Percentiles rank a stretch among this genome's conserved stretches.
phyloP scores from a whole-genome alignment of 2,113 vertebrate species.

The Halichoeres trimaculatus region DNA sequence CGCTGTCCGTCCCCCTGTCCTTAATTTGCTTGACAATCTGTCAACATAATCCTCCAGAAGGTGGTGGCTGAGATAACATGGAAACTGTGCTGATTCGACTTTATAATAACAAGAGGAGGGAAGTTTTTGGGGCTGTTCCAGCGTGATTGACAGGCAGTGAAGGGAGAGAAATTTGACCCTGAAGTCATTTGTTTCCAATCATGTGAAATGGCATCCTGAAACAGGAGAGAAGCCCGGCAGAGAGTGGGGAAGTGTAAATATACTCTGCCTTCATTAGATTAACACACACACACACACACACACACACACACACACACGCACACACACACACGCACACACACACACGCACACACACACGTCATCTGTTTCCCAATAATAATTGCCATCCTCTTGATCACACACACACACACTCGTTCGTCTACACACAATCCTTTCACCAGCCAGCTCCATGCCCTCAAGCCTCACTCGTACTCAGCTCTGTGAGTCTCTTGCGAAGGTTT shows the following conservation, averaged over 20 bases:
- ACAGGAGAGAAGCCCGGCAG: slow-evolving; percentile 61
- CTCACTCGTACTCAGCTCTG: slow-evolving; percentile 53
- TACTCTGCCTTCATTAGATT: slow-evolving; percentile 79
- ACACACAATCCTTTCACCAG: slow-evolving; percentile 28
- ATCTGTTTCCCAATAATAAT: slow-evolving; percentile 59
- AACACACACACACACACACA: slow-evolving; percentile 51
- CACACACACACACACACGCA: slow-evolving; percentile 21
- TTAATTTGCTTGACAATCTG: slow-evolving; percentile 48
- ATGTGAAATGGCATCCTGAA: slow-evolving; percentile 78
- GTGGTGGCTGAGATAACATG: slow-evolving; percentile 65
- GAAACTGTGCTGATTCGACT: slow-evolving; percentile 55
- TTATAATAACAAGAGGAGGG: slow-evolving; percentile 59
- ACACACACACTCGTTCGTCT: slow-evolving; percentile 3
- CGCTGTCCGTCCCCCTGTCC: not conserved
- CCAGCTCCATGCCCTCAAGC: slow-evolving; percentile 57
- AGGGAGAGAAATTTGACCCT: slow-evolving; percentile 71
- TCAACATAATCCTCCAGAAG: slow-evolving; percentile 53
- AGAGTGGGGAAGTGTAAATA: slow-evolving; percentile 70
- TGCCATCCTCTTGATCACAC: slow-evolving; percentile 15
- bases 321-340: slow-evolving; percentile 15
- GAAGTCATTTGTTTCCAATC: slow-evolving; percentile 82
- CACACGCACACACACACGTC: slow-evolving; percentile 19
- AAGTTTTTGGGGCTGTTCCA: slow-evolving; percentile 18
- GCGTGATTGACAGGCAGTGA: slow-evolving; percentile 74
- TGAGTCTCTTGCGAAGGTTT: slow-evolving; percentile 67